Base-by-base conservation (phyloP, 1,140 invertebrate species). In the Drosophila varians region DNA sequence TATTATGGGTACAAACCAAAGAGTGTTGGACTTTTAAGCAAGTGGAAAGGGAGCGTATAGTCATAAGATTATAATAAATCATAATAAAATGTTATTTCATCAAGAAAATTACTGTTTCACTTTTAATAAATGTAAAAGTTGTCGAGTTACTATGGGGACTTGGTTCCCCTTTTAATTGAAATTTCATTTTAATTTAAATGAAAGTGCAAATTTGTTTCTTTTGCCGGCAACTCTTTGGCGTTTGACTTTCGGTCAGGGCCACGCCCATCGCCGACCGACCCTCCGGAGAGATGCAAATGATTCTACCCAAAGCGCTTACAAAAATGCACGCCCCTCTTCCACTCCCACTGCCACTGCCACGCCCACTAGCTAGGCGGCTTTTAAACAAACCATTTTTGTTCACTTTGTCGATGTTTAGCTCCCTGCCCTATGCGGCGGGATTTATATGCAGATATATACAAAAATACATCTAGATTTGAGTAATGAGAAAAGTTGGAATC, bases 401-500 rank as follows among this genome's bases (percentile, higher is more conserved):
- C 62, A 68, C 49, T 68, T 69, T 69, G 62, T 60, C 38, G 72
- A 54, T 53, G 28, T 73, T 77, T 73, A 74, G 55, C 38, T 58
- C n/a, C 46, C n/a, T 38, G 31, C 18, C 21, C 14, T 45, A 25
- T 26, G 36, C 23, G 36, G n/a, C n/a, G 45, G 14, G 31, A 49
- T 48, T 48, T 51, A 26, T 36, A 51, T 64, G n/a, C 25, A 43
- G 42, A 74, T 54, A 52, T 56, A 53, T 49, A 26, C 9, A 42
- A 14, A 31, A 14, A 8, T 56, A 43, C 18, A 26, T 52, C 48
- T 58, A 66, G 38, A 66, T 53, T 42, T 74, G 25, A 42, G 69
- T 55, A 68, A 77, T 77, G 54, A 60, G 73, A 65, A 75, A 64
- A 64, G 49, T 74, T 79, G n/a, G 26, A 43, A 51, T 55, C 6